Evolutionary conservation across 2,888 invertebrate species (phyloP), one percentile per base, ranked within the genome.

Genomic region (Yponomeuta cagnagella): DNA sequence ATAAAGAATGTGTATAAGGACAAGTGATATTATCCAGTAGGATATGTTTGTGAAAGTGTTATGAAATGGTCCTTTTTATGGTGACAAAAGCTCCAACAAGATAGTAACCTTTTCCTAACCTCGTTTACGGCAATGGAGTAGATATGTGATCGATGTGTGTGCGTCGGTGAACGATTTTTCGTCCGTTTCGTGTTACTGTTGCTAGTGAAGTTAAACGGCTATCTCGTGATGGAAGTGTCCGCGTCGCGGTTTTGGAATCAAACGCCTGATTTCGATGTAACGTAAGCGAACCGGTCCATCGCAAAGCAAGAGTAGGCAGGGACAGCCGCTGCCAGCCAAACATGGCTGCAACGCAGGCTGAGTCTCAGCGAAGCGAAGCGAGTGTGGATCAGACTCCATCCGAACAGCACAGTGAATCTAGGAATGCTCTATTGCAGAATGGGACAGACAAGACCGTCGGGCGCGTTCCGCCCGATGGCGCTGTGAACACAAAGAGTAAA

Each of bases 271-370:
- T 92, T 91, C 90, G 92, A 90, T 89, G 91, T 92, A 91, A 92
- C 92, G 89, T 92, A 92, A 92, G 88, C 84, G 87, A 89, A 89
- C 91, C 90, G 91, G 90, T 92, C 90, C 90, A 90, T 89, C 87
- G 88, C 88, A 84, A 86, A 89, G 94, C 94, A 58, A 58, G 93
- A 94, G 94, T 93, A 93, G 93, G 94, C 87, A 85, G 88, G 83
- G 84, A 86, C 89, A 63, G 86, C 88, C 84, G 92, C 92, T 85
- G 89, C 87, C 92, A 88, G 93, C 92, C 88, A 93, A 95, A 95
- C 94, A 96, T 96, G 96, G 96, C 96, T 95, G 95, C 96, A 94
- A 95, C 95, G 94, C 95, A 95, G 94, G 95, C 95, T 93, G 95
- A 95, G 94, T 94, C 95, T 93, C 95, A 95, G 92, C 95, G 95